Percentiles rank a stretch among this genome's conserved stretches.
phyloP scores from a whole-genome alignment of 2,888 invertebrate genomes.

The Epirrhoe tristata region DNA sequence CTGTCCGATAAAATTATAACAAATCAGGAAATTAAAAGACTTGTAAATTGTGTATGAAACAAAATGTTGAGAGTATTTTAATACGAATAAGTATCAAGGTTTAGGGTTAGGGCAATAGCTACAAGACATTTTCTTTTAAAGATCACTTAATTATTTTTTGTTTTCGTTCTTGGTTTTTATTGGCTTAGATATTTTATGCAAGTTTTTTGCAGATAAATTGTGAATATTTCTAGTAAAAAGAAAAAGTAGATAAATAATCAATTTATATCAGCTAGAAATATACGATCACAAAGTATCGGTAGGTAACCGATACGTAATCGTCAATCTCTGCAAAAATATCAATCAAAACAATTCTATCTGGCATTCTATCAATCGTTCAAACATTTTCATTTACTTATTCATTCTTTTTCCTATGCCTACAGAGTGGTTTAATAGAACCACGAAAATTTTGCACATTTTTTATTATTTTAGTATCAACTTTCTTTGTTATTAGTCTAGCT shows the following conservation, averaged over 20 bases:
- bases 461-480: no score
- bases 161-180: not conserved
- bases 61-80: not conserved
- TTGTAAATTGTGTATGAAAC: not conserved
- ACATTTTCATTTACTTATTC: constrained; percentile 36
- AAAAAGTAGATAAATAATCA: not conserved
- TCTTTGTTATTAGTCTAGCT: no score
- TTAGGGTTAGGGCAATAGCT: not conserved
- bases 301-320: constrained; percentile 26
- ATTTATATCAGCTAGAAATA: constrained; percentile 13
- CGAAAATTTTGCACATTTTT: not conserved
- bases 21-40: not conserved
- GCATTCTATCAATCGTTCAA: constrained; percentile 45
- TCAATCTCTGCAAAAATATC: constrained; percentile 29
- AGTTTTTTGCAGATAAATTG: no score
- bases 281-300: constrained; percentile 9
- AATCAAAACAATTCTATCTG: constrained; percentile 39
- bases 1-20: constrained; percentile 16
- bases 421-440: not conserved
- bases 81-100: not conserved
- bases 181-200: no score
- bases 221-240: no score
- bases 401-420: constrained; percentile 35
- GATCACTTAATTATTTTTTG: not conserved
- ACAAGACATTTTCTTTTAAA: not conserved